A percentile compares a stretch with the other conserved stretches of the same genome.
phyloP scores from a whole-genome alignment of 2,888 invertebrate genomes.

The Tineola bisselliella region DNA sequence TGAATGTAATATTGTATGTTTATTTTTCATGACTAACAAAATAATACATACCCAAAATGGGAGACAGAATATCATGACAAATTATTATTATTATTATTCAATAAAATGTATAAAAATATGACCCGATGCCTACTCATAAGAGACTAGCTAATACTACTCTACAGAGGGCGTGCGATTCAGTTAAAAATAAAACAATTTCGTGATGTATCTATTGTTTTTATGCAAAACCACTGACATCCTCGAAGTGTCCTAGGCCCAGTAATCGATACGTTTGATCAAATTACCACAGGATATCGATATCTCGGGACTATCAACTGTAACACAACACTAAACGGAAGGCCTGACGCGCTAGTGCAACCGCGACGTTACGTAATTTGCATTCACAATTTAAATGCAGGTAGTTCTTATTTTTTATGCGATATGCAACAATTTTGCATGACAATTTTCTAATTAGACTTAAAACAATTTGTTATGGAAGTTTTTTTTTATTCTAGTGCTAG shows the following conservation, averaged over 20 bases:
- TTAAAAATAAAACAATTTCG: background rate
- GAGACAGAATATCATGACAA: too few species aligned
- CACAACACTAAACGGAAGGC: slow-evolving; percentile 48
- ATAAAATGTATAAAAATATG: too few species aligned
- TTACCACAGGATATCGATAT: slow-evolving; percentile 43
- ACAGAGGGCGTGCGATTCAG: too few species aligned
- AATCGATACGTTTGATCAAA: slow-evolving; percentile 35
- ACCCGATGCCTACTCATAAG: too few species aligned
- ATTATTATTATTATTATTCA: too few species aligned
- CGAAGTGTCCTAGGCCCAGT: slow-evolving; percentile 22
- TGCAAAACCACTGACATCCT: slow-evolving; percentile 11
- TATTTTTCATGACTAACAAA: too few species aligned
- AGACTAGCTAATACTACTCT: too few species aligned
- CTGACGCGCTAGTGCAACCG: slow-evolving; percentile 18
- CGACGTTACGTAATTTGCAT: slow-evolving; percentile 11
- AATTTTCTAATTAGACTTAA: background rate
- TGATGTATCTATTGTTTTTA: too few species aligned
- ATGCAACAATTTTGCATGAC: background rate
- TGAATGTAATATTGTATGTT: too few species aligned
- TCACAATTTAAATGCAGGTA: background rate
- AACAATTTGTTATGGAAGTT: background rate
- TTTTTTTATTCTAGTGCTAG: too few species aligned
- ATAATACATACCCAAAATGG: too few species aligned
- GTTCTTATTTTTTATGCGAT: background rate
- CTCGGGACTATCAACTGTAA: slow-evolving; percentile 33